Percentiles rank a stretch among this genome's conserved stretches.
phyloP scores from a whole-genome alignment of 2,888 invertebrate species.

The Syrphus vitripennis region DNA sequence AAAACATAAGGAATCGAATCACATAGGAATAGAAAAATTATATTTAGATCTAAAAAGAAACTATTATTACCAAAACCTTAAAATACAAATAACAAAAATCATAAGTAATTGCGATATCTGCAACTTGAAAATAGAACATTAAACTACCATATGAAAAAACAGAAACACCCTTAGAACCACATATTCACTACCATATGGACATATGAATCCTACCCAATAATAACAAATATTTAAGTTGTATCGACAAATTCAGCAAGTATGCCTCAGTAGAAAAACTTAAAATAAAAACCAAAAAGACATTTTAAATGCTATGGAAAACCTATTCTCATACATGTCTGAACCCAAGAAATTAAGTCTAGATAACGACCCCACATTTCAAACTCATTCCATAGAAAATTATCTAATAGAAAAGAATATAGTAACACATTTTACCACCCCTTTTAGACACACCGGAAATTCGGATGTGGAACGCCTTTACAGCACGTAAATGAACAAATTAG shows the following conservation, averaged over 20 bases:
- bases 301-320: not conserved
- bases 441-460: not conserved
- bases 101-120: no score
- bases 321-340: constrained; percentile 4
- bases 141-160: no score
- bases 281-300: not conserved
- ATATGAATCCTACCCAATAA: not conserved
- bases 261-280: not conserved
- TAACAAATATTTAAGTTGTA: constrained; percentile 1
- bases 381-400: not conserved
- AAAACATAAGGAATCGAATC: no score
- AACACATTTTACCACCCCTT: not conserved
- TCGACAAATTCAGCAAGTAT: not conserved
- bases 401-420: not conserved
- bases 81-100: not conserved
- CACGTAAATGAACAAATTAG: not conserved
- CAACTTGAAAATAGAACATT: no score
- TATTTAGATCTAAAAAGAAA: not conserved
- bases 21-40: no score
- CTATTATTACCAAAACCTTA: not conserved
- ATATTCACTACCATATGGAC: constrained; percentile 1
- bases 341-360: not conserved
- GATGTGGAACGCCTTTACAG: not conserved
- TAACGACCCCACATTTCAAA: not conserved
- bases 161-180: not conserved